Evolutionary conservation across 1,140 invertebrate species (phyloP), one percentile per base, ranked within the genome.

Genomic region (Drosophila pseudoobscura): DNA sequence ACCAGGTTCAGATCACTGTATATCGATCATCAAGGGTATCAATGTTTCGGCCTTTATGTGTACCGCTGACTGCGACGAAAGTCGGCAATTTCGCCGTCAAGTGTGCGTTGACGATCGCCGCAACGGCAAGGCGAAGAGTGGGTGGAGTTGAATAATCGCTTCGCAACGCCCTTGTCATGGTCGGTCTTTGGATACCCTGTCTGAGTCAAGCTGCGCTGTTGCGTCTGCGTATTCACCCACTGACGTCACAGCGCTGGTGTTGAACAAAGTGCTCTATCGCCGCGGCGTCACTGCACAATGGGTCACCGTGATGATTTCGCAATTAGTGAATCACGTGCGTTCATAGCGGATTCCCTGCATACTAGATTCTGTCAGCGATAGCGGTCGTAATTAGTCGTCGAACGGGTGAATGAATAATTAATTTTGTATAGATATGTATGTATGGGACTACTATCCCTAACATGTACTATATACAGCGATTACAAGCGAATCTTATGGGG

Each of bases 151-250:
- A 77, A 51, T 68, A 68, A 83, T 78, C 75, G 39, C 50, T 61
- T 43, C 15, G 3, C 55, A 24, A 24, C 20, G 54, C 55, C 35
- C 61, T 58, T 52, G 39, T 8, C 24, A 22, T 22, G 41, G 22
- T 24, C 44, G 22, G 15, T 51, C 53, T 55, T 51, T 44, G 51
- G 39, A 17, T 55, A 53, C 49, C n/a, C 45, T 49, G 31, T 22
- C 26, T 44, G 46, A 57, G 24, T 58, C 46, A 22, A 20, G 44
- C 35, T 31, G 54, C 22, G 70, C 75, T 57, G 68, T 73, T 65
- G 80, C 80, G 66, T 65, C 80, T 84, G 80, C 80, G 80, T 75
- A 49, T 65, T 60, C 41, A 13, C 15, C 26, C 45, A 75, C 72
- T 75, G 72, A 75, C 72, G 72, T 75, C 72, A 75, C 59, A 54